Conservation (phyloP, 2,888 invertebrate species). For the Neuroscelio doddi region DNA sequence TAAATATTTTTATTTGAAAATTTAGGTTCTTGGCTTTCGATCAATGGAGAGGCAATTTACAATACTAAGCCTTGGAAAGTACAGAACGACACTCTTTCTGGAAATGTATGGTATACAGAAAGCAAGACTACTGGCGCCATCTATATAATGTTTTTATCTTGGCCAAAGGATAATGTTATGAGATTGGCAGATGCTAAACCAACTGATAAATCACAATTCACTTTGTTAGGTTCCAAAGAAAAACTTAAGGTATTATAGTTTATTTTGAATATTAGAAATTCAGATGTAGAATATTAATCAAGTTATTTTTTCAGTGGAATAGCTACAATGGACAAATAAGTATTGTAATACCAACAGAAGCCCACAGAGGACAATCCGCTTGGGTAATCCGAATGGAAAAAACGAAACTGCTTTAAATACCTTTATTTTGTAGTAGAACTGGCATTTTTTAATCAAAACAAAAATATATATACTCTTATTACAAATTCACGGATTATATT, state of each 20-base stretch:
- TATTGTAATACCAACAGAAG: conserved; percentile 55
- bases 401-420: too few relatives aligned
- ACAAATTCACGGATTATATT: conserved; percentile 11
- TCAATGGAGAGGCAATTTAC: conserved; percentile 94
- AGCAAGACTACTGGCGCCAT: conserved; percentile 14
- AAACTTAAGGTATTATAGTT: conserved; percentile 6
- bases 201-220: conserved; percentile 3
- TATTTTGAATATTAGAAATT: too few relatives aligned
- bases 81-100: conserved; percentile 86
- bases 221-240: conserved; percentile 17
- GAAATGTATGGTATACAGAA: conserved; percentile 80
- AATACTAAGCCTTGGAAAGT: conserved; percentile 82
- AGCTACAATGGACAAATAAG: conserved; percentile 24
- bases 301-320: conserved; percentile 57
- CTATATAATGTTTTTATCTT: conserved; percentile 81
- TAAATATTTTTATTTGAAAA: neutral
- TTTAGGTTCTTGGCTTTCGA: conserved; percentile 78
- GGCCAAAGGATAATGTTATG: conserved; percentile 76
- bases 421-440: neutral
- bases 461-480: neutral
- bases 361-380: conserved; percentile 59
- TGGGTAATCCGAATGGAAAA: conserved; percentile 57
- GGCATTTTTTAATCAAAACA: neutral
- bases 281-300: too few relatives aligned
- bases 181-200: conserved; percentile 14